Conservation (phyloP, 35 echinoderm and acorn worm species). For the Apostichopus japonicus region DNA sequence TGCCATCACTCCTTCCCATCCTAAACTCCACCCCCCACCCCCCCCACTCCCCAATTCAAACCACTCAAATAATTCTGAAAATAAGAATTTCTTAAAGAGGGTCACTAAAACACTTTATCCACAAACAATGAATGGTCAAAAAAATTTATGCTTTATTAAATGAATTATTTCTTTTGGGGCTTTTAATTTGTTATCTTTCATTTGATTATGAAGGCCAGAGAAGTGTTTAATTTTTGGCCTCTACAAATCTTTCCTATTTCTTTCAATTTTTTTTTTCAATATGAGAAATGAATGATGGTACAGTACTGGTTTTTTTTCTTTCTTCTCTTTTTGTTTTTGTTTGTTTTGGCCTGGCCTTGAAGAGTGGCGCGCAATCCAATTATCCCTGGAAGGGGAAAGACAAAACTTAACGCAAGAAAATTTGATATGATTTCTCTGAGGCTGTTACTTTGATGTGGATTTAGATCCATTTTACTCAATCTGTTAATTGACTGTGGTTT, state of each 20-base stretch:
- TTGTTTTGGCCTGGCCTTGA: background rate
- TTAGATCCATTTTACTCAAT: constrained; percentile 29
- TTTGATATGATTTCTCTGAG: constrained; percentile 8
- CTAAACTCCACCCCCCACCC: too few species aligned
- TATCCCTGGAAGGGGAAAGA: background rate
- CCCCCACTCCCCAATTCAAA: too few species aligned
- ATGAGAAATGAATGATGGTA: background rate
- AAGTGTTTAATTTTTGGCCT: background rate
- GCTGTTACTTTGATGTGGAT: background rate
- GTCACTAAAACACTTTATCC: too few species aligned
- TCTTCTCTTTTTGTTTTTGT: background rate
- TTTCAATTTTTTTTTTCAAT: background rate
- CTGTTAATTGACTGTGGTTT: constrained; percentile 38
- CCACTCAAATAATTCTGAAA: too few species aligned
- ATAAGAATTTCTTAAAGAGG: too few species aligned
- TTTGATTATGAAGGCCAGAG: background rate
- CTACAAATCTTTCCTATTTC: background rate
- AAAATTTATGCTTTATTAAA: too few species aligned
- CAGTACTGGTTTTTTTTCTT: too few species aligned
- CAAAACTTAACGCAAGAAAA: background rate
- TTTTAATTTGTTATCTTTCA: background rate
- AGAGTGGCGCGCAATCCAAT: background rate
- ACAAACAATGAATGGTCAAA: too few species aligned
- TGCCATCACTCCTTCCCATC: too few species aligned
- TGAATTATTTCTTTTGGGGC: too few species aligned